Conservation (phyloP, 2,888 invertebrate species). For the Thecophora atra region DNA sequence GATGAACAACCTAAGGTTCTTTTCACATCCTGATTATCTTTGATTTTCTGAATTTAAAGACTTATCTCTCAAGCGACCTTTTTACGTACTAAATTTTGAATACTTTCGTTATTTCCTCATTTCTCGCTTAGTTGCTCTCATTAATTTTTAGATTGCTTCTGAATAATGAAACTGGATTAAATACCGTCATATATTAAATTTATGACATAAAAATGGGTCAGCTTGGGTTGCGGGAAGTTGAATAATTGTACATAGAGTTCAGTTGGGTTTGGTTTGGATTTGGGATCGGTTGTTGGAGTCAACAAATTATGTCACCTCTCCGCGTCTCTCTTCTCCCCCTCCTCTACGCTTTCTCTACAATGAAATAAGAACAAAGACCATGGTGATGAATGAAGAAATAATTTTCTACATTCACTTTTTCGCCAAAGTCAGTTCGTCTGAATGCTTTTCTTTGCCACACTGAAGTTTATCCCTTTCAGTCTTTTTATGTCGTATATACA, state of each 20-base stretch:
- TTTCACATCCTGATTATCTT: no score
- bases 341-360: no score
- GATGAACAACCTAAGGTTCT: no score
- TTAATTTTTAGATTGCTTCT: background rate
- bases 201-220: background rate
- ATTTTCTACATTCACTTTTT: conserved; percentile 6
- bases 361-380: background rate
- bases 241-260: no score
- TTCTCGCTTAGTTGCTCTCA: no score
- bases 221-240: no score
- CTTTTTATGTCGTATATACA: background rate
- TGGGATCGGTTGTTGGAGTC: background rate
- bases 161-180: background rate
- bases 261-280: no score
- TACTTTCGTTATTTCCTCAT: no score
- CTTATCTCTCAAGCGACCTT: no score
- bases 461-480: background rate
- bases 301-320: background rate
- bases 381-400: conserved; percentile 7
- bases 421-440: conserved; percentile 3
- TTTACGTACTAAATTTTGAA: no score
- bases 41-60: no score
- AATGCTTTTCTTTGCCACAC: background rate
- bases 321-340: background rate
- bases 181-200: background rate